Evolutionary conservation across 2,797 vertebrate species (phyloP), one percentile per base, ranked within the genome.

Genomic region (Zalophus californianus): DNA sequence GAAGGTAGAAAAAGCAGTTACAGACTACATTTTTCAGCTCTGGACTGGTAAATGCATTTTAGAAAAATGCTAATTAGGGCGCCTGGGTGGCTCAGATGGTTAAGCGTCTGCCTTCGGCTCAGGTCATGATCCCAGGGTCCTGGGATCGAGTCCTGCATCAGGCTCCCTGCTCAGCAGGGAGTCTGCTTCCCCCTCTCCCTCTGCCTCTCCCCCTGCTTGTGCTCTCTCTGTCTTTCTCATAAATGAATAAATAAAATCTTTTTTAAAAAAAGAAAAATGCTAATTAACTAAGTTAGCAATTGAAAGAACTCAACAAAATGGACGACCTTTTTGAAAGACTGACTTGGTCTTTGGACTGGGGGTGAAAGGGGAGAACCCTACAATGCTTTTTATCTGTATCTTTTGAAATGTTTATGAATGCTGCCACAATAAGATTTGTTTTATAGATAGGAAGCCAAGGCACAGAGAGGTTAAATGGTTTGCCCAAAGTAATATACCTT

Each of bases 381-480:
- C 52, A 32, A 15, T 9, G 83, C 70, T 73, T 97, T 97, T 93
- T 27, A 97, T 93, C 58, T 62, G 5, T 62, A 70, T 44, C 84
- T 97, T 92, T 97, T 64, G 96, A 97, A 98, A 75, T 29, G 88
- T 90, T 56, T 92, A 64, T 73, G 73, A 97, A 95, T 38, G 27
- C 86, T 95, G 86, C 82, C 44, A 18, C 60, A 54, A 89, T 68
- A 44, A 73, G 95, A 95, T 96, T 95, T 94, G 72, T 97, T 95
- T 85, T 78, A 88, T 14, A 50, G 50, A 86, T 32, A 90, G 95
- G 96, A 97, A 94, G 44, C 32, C 52, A 29, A 87, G 83, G 54
- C 52, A 93, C 66, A 92, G 89, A 3, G 7, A 87, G 86, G 79
- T 91, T 88, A 96, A 96, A 88, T 72, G 25, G 75, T 97, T 96